phyloP scores from a whole-genome alignment of 2,888 invertebrate species.

The Trachelus troglodyta region DNA sequence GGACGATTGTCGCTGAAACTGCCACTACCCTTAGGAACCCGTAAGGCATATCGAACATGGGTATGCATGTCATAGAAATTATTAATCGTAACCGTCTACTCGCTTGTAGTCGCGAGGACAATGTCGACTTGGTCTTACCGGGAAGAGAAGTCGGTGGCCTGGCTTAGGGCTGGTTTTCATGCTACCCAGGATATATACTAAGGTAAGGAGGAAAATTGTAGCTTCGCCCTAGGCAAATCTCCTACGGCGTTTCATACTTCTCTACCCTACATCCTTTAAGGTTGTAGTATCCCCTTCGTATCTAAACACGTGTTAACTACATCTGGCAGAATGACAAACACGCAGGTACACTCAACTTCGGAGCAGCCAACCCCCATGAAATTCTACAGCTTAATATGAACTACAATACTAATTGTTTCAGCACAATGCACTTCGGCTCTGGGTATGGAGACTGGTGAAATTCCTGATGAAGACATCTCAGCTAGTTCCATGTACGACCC shows the following conservation, averaged over 20 bases:
- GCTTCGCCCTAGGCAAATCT: neutral
- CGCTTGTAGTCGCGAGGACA: no score
- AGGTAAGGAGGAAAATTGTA: neutral
- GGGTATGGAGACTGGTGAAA: constrained; percentile 63
- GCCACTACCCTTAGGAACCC: neutral
- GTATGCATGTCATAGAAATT: neutral
- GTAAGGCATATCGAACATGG: neutral
- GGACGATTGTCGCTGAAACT: neutral
- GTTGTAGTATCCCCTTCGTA: neutral
- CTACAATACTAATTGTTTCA: constrained; percentile 49
- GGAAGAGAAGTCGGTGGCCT: neutral
- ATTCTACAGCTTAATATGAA: constrained; percentile 28
- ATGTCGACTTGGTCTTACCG: no score
- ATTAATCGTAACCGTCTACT: neutral
- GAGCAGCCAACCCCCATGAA: neutral
- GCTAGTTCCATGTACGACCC: constrained; percentile 64
- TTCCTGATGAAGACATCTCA: constrained; percentile 63
- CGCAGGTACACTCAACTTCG: neutral
- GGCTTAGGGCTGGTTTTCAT: neutral
- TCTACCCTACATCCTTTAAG: neutral
- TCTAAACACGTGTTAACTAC: neutral
- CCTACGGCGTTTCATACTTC: neutral
- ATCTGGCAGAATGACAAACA: neutral
- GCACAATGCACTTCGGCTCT: constrained; percentile 59
- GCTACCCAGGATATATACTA: neutral